A percentile compares a stretch with the other conserved stretches of the same genome.
Conservation (phyloP, 2,797 vertebrate species). For the Chiloscyllium punctatum region DNA sequence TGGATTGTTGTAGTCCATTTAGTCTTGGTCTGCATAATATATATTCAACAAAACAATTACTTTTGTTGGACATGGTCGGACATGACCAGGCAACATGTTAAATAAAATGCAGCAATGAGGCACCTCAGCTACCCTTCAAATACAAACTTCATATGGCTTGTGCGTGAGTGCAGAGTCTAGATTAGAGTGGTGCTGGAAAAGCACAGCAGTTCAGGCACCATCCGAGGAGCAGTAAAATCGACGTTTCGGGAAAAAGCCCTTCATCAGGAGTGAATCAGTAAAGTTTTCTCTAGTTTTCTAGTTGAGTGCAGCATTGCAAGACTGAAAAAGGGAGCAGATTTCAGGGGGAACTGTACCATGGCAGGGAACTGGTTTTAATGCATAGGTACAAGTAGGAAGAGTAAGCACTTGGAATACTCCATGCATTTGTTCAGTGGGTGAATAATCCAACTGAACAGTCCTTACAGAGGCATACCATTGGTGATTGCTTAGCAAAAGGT, state of each 20-base stretch:
- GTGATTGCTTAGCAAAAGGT: not conserved
- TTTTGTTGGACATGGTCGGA: too few relatives aligned
- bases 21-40: not conserved
- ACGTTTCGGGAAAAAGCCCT: too few relatives aligned
- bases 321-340: not conserved
- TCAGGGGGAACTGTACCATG: not conserved
- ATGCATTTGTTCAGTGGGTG: not conserved
- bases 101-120: not conserved
- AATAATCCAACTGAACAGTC: not conserved
- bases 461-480: not conserved
- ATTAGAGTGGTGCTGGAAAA: too few relatives aligned
- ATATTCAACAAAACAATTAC: not conserved
- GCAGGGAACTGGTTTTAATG: not conserved
- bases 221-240: too few relatives aligned
- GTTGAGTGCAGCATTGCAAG: not conserved
- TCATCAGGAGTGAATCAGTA: too few relatives aligned
- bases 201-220: too few relatives aligned
- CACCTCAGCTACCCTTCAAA: not conserved
- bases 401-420: not conserved
- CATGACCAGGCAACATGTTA: too few relatives aligned
- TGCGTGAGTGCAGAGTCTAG: not conserved
- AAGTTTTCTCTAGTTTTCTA: too few relatives aligned
- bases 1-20: too few relatives aligned
- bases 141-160: not conserved
- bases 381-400: not conserved